Conservation (phyloP, 2,888 invertebrate genomes). For the Ennomos quercinarius region DNA sequence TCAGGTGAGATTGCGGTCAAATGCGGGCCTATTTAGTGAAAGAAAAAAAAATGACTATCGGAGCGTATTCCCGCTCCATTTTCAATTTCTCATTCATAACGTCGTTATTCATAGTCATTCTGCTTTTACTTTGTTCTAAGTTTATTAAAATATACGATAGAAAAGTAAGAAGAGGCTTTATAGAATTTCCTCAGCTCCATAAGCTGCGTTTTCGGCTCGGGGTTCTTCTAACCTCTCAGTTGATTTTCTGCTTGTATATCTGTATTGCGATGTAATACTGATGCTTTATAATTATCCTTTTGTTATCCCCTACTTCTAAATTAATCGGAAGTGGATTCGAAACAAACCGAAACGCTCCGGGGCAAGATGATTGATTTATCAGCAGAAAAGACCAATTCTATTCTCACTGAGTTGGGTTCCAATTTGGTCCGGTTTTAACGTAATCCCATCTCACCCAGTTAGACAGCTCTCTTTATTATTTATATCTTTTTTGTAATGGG, state of each 20-base stretch:
- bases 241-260: conserved; percentile 7
- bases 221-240: not conserved
- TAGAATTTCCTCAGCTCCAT: no score
- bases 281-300: conserved; percentile 37
- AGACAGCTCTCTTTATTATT: conserved; percentile 4
- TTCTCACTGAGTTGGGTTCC: conserved; percentile 6
- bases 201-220: no score
- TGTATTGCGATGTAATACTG: conserved; percentile 1
- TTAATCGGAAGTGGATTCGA: conserved; percentile 36
- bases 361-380: conserved; percentile 40
- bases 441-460: conserved; percentile 1
- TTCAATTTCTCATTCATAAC: no score
- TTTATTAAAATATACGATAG: no score
- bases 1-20: no score
- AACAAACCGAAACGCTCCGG: conserved; percentile 29
- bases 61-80: no score
- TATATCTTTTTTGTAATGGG: not conserved
- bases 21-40: no score
- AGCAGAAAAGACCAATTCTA: conserved; percentile 18
- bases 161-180: no score
- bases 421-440: conserved; percentile 1
- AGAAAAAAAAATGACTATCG: not conserved
- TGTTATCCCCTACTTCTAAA: conserved; percentile 42
- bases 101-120: no score
- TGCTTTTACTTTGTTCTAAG: no score